Evolutionary conservation across 2,888 invertebrate genomes (phyloP).

Genomic region (Diabrotica balteata): DNA sequence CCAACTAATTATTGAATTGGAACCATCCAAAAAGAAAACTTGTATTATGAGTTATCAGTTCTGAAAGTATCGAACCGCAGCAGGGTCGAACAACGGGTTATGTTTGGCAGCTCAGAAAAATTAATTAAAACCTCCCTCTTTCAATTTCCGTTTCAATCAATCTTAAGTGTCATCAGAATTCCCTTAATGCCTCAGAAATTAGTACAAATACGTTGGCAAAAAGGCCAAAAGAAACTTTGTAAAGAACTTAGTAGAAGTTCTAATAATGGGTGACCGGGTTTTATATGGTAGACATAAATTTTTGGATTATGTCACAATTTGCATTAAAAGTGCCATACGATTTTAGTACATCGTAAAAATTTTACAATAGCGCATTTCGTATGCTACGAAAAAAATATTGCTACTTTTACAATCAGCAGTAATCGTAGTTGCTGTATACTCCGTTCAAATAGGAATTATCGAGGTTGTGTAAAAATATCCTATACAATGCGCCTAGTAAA

Average conservation of each 20-base stretch:
- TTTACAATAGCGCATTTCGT: too few species aligned
- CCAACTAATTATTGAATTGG: too few species aligned
- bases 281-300: slow-evolving; percentile 17
- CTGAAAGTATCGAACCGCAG: slow-evolving; percentile 9
- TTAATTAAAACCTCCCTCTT: slow-evolving; percentile 23
- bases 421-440: too few species aligned
- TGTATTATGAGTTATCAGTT: too few species aligned
- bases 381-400: too few species aligned
- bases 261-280: slow-evolving; percentile 20
- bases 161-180: slow-evolving; percentile 24
- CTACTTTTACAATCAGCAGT: too few species aligned
- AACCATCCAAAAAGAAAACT: too few species aligned
- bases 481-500: too few species aligned
- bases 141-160: slow-evolving; percentile 25
- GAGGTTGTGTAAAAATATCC: too few species aligned
- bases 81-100: slow-evolving; percentile 10
- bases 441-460: too few species aligned
- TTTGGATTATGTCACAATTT: slow-evolving; percentile 9
- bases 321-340: slow-evolving; percentile 4
- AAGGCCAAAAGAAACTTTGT: slow-evolving; percentile 14
- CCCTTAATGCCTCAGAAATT: slow-evolving; percentile 22
- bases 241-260: slow-evolving; percentile 12
- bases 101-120: slow-evolving; percentile 16
- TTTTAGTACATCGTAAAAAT: too few species aligned
- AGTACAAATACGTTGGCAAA: slow-evolving; percentile 14